Base-by-base conservation (phyloP, 1,140 invertebrate genomes). In the Lucilia cuprina region DNA sequence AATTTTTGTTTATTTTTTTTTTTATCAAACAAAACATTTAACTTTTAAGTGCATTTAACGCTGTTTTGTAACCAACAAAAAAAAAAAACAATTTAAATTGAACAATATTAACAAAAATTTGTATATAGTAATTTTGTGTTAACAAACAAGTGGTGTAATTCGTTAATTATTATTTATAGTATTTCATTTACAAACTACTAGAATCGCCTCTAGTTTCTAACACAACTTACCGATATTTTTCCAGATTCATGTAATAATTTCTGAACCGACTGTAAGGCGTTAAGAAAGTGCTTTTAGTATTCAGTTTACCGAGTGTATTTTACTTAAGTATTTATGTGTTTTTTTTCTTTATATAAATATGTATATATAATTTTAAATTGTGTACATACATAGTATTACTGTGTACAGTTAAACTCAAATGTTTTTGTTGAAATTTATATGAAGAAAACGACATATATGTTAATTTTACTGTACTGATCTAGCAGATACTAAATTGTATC, bases 211-310 rank as follows among this genome's bases (percentile, higher is more conserved):
- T 80, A 49, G 70, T 82, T 70, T 47, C 41, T 84, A 70, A 74
- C 83, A 70, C 50, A 34, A 84, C 89, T 90, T 90, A 90, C 89
- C 89, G 89, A 90, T 89, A 90, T 89, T 86, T 90, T 88, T 86
- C 89, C 89, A 85, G 89, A 87, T 88, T 90, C 89, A 86, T 90
- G 89, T 89, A 90, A 90, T 90, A 90, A 90, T 88, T 90, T 90
- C 87, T 90, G 89, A 88, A 90, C 89, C 85, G 90, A 90, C 89
- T 90, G 89, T 83, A 90, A 90, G 19, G 80, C 14, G 82, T 70
- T 83, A 77, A 50, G 55, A 60, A 70, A 25, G 19, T 25, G 65
- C 65, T 70, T 70, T 70, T 70, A 70, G 65, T 70, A 70, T 21
- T 19, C 10, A 70, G n/a, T 70, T 70, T 21, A 19, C 65, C 65